phyloP scores from a whole-genome alignment of 2,888 invertebrate species.

The Eurytoma adleriae region DNA sequence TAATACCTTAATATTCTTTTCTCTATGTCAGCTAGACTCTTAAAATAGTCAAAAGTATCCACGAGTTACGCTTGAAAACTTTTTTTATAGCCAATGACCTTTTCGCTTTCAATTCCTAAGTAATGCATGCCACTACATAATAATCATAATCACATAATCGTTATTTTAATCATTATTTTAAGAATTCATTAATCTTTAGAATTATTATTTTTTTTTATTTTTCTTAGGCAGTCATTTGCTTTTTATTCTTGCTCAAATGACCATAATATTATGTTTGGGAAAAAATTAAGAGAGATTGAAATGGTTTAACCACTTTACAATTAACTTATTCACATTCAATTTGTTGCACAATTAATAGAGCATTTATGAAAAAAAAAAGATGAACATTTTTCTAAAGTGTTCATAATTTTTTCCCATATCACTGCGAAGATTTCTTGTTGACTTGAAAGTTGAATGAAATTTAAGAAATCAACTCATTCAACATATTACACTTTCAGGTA shows the following conservation, averaged over 20 bases:
- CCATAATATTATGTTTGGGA: constrained; percentile 6
- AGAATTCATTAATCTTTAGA: background rate
- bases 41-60: constrained; percentile 42
- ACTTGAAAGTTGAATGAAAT: constrained; percentile 41
- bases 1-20: constrained; percentile 17
- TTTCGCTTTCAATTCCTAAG: constrained; percentile 52
- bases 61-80: constrained; percentile 23
- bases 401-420: constrained; percentile 26
- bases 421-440: constrained; percentile 9
- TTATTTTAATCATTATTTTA: constrained; percentile 6
- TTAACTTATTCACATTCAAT: constrained; percentile 3
- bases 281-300: constrained; percentile 18
- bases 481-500: constrained; percentile 21
- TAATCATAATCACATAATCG: constrained; percentile 24
- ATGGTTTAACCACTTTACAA: background rate
- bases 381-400: background rate
- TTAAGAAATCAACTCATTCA: constrained; percentile 10
- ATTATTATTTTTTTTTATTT: constrained; percentile 27
- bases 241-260: constrained; percentile 41
- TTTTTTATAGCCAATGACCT: constrained; percentile 39
- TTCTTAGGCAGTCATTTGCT: constrained; percentile 50
- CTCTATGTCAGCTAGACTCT: constrained; percentile 1
- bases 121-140: constrained; percentile 50
- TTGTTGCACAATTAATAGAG: background rate
- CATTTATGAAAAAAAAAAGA: constrained; percentile 1